Evolutionary conservation across 2,888 invertebrate species (phyloP), one percentile per base, ranked within the genome.

Genomic region (Morinoia aosen): DNA sequence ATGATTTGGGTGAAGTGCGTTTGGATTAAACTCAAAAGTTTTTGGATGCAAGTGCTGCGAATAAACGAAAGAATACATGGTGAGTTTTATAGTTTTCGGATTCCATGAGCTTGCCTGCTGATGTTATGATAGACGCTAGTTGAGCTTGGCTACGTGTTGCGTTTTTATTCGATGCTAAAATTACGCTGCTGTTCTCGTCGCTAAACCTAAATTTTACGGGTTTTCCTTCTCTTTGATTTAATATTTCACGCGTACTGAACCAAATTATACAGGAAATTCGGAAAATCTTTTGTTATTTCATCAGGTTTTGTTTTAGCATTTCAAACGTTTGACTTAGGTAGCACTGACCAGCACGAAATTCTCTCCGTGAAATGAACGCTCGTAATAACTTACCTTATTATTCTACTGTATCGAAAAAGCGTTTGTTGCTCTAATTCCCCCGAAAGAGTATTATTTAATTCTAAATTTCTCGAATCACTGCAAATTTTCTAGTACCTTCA

Each of bases 1-100:
- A 90, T 90, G 90, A 90, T 90, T 90, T 90, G 39, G 40, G 90
- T 90, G 90, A 90, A 90, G 39, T 48, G 90, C 48, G 40, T 40
- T 39, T 48, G 90, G 48, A 90, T 90, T 40, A 48, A 90, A 90
- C 40, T 90, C 19, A 39, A 48, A 90, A 76, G 76, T 76, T 76
- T 76, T 33, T 76, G 76, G 76, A 76, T 76, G 76, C 19, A 33
- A 76, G 33, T 76, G 76, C 61, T 76, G 16, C 76, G 25, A 76
- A 76, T 76, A 76, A 76, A 76, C 25, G 76, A 76, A 76, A 76
- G 19, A 76, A 76, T 76, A 76, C 10, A 76, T 76, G 76, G 76
- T 76, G 76, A 76, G 76, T 76, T 76, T 33, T 76, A 76, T 33
- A 33, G 76, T 76, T 76, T 76, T 76, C 76, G 76, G 76, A 76